These are phyloP conservation scores for Grammomys surdaster DNA, from an alignment of 2,113 vertebrate genomes.

Conservation along the genomic window DNA sequence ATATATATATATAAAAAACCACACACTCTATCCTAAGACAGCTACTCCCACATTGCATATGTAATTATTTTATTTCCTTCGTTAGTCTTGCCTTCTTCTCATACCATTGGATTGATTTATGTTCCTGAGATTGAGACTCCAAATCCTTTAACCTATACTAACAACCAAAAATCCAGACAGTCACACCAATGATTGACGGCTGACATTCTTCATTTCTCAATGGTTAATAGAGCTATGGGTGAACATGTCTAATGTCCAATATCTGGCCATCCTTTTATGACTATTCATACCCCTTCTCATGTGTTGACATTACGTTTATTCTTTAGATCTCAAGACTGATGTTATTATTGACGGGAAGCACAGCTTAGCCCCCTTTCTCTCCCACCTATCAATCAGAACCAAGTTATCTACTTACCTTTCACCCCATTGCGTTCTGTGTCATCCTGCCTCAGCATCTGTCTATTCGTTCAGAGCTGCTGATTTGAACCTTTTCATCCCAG, in stretches of 20 bases:
- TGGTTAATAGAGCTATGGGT: neutral
- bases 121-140: neutral
- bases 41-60: neutral
- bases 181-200: neutral
- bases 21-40: neutral
- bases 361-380: neutral
- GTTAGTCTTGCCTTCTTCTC: neutral
- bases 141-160: neutral
- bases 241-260: neutral
- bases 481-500: neutral
- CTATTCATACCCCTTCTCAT: neutral
- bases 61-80: neutral
- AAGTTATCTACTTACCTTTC: no score
- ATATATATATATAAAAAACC: neutral
- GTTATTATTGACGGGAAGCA: neutral
- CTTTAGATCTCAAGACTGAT: neutral
- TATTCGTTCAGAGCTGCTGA: neutral
- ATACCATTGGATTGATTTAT: neutral
- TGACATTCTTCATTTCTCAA: neutral
- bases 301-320: neutral
- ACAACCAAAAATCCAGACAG: neutral
- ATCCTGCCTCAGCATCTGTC: neutral
- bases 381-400: neutral
- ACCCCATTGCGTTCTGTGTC: rapidly evolving
- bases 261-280: neutral